Percentiles rank a stretch among this genome's conserved stretches.
Conservation (phyloP, 2,113 vertebrate species). For the Eleginops maclovinus region DNA sequence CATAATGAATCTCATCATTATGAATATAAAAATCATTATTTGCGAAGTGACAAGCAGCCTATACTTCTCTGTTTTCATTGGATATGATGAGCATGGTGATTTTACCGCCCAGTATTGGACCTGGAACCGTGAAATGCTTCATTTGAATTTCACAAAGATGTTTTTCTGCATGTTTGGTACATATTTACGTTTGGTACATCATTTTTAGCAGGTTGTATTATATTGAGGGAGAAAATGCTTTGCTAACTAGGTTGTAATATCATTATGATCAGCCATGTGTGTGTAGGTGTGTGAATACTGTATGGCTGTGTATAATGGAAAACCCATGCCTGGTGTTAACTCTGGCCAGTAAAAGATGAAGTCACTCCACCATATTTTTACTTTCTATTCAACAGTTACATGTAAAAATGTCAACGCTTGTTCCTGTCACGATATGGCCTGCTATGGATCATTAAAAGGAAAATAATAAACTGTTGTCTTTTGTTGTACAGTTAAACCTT, state of each 20-base stretch:
- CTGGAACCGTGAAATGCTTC: conserved; percentile 1
- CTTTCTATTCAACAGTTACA: neutral
- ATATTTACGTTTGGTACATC: too few species aligned
- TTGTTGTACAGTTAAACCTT: neutral
- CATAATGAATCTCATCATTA: neutral
- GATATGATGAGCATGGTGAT: neutral
- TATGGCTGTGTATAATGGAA: neutral
- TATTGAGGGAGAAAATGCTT: neutral
- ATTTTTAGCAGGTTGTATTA: neutral
- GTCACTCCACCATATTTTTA: neutral
- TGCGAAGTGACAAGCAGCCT: neutral
- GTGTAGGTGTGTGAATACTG: neutral
- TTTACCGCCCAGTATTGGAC: neutral
- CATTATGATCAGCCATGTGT: neutral
- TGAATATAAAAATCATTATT: neutral
- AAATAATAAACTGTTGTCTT: neutral
- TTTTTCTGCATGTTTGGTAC: neutral
- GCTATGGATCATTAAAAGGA: neutral
- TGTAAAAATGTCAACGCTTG: neutral
- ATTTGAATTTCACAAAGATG: neutral
- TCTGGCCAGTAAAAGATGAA: neutral
- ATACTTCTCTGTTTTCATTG: neutral
- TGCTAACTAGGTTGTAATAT: neutral
- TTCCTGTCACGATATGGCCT: neutral
- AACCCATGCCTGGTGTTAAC: neutral